phyloP scores from a whole-genome alignment of 2,888 invertebrate genomes.

The Lochmaea crataegi region DNA sequence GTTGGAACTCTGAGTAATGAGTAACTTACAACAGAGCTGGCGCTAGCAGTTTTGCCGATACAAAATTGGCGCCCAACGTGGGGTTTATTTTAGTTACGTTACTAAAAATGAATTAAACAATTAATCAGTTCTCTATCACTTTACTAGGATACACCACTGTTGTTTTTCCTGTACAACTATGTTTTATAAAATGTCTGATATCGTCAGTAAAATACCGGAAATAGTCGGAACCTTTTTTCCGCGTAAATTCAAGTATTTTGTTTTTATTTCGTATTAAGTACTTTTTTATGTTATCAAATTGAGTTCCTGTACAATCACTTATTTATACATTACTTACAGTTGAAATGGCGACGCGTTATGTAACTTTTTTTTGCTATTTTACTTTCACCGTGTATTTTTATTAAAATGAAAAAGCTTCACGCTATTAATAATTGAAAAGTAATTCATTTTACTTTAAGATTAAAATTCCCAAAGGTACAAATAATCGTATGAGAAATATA shows the following conservation, averaged over 20 bases:
- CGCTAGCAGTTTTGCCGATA: no score
- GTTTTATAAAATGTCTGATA: not conserved
- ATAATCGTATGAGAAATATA: no score
- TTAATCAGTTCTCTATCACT: no score
- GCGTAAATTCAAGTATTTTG: not conserved
- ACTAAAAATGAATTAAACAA: no score
- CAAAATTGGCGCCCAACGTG: no score
- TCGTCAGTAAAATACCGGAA: not conserved
- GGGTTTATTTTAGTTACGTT: no score
- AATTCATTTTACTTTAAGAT: no score
- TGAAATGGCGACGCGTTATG: not conserved
- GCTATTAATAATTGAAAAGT: not conserved
- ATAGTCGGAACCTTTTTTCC: not conserved
- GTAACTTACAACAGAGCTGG: no score
- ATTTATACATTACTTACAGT: not conserved
- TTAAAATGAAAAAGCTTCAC: not conserved
- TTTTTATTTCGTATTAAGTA: not conserved
- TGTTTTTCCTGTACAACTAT: not conserved
- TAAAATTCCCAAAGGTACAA: no score
- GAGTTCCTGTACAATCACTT: not conserved
- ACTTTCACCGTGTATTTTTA: not conserved
- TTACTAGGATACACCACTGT: no score
- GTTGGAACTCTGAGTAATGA: no score
- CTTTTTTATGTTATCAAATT: conserved; percentile 4
- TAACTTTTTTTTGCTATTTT: not conserved